Evolutionary conservation across 2,797 vertebrate species (phyloP).

Genomic region (Chelonia mydas): DNA sequence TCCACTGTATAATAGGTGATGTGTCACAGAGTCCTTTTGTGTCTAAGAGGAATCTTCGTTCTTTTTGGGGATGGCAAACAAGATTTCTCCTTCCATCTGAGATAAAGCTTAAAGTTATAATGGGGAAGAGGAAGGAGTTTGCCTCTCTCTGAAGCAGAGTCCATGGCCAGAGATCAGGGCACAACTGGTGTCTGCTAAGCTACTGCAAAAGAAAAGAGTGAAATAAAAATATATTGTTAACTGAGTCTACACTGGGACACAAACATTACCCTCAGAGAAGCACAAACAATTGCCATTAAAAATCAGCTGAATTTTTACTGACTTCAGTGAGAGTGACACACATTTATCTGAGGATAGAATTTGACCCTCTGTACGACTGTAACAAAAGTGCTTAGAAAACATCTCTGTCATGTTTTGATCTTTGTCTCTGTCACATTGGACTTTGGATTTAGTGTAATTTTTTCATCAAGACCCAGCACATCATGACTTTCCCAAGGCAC

Average conservation of each 20-base stretch:
- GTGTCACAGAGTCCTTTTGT: background rate
- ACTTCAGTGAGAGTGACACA: background rate
- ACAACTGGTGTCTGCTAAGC: background rate
- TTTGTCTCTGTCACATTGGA: background rate
- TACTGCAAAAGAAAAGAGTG: background rate
- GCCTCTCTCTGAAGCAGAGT: background rate
- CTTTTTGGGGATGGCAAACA: background rate
- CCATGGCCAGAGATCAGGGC: background rate
- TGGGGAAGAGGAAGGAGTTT: background rate
- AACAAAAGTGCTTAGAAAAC: background rate
- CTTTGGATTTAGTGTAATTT: background rate
- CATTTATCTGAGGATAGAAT: background rate
- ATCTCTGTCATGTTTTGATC: background rate
- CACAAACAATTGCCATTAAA: background rate
- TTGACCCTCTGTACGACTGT: background rate
- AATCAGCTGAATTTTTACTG: background rate
- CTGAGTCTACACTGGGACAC: background rate
- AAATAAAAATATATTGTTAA: background rate
- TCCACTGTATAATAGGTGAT: background rate
- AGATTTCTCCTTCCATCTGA: background rate
- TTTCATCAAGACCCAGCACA: background rate
- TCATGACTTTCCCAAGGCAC: background rate
- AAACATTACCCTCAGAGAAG: background rate
- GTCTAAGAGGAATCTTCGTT: background rate
- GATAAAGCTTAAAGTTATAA: background rate